These are phyloP conservation scores for Musca domestica DNA, from an alignment of 1,140 invertebrate genomes.

Conservation along the genomic window DNA sequence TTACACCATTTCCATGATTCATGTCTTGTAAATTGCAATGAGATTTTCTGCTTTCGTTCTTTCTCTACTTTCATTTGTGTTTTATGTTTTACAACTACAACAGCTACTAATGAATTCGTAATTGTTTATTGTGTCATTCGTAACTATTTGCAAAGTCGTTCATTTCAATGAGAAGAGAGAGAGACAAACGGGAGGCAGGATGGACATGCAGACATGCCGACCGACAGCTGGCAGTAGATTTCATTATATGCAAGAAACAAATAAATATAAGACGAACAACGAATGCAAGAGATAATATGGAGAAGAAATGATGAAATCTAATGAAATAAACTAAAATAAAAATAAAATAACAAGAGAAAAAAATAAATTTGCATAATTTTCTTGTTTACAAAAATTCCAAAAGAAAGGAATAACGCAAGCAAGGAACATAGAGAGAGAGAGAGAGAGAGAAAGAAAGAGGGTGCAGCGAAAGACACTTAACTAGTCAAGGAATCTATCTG, in stretches of 20 bases:
- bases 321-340: no score
- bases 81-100: neutral
- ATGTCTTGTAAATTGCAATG: no score
- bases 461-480: neutral
- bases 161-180: constrained; percentile 5
- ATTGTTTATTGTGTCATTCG: constrained; percentile 18
- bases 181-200: neutral
- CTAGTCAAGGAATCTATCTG: neutral
- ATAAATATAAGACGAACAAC: no score
- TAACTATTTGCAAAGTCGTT: constrained; percentile 14
- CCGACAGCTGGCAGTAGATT: no score
- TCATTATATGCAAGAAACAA: no score
- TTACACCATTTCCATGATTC: no score
- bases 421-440: no score
- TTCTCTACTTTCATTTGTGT: neutral
- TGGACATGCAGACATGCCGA: no score
- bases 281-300: no score
- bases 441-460: neutral
- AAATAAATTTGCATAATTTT: constrained; percentile 26
- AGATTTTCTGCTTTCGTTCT: neutral
- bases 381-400: constrained; percentile 27
- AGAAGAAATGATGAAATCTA: no score
- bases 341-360: neutral
- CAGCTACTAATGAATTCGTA: constrained; percentile 3
- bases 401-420: no score